Percentiles rank a stretch among this genome's conserved stretches.
phyloP scores from a whole-genome alignment of 2,888 invertebrate genomes.

The Pandemis heparana region DNA sequence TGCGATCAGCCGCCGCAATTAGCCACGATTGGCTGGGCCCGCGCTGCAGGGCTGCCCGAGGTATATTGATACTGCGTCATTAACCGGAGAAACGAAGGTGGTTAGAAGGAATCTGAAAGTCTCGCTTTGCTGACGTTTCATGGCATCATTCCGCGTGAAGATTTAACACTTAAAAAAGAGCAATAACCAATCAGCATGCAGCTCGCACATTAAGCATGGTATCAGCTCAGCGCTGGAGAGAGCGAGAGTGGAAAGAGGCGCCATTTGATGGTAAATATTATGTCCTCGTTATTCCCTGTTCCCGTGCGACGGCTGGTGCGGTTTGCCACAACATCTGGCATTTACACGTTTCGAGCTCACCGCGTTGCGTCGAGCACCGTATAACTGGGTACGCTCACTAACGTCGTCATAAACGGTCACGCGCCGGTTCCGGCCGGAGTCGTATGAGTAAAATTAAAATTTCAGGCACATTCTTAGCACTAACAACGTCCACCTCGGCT shows the following conservation, averaged over 20 bases:
- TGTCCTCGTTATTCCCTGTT: neutral
- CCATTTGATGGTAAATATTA: too few species aligned
- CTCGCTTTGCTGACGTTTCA: too few species aligned
- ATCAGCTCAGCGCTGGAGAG: too few species aligned
- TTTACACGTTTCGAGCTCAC: neutral
- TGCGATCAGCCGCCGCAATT: constrained; percentile 30
- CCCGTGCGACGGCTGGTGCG: neutral
- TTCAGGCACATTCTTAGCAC: constrained; percentile 2
- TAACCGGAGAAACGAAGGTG: neutral
- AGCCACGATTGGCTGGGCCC: constrained; percentile 19
- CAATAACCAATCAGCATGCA: neutral
- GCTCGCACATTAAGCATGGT: neutral
- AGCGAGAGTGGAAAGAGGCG: too few species aligned
- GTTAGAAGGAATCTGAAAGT: neutral
- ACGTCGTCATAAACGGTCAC: neutral
- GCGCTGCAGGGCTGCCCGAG: constrained; percentile 19
- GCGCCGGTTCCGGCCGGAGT: neutral
- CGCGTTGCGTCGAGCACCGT: neutral
- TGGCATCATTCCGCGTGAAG: too few species aligned
- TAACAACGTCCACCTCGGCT: constrained; percentile 1
- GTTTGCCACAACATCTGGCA: neutral
- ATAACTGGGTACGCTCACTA: neutral
- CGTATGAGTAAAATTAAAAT: constrained; percentile 26
- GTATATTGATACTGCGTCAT: neutral
- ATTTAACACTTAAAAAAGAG: too few species aligned